Evolutionary conservation across 2,797 vertebrate species (phyloP), one percentile per base, ranked within the genome.

Genomic region (Capromys pilorides): DNA sequence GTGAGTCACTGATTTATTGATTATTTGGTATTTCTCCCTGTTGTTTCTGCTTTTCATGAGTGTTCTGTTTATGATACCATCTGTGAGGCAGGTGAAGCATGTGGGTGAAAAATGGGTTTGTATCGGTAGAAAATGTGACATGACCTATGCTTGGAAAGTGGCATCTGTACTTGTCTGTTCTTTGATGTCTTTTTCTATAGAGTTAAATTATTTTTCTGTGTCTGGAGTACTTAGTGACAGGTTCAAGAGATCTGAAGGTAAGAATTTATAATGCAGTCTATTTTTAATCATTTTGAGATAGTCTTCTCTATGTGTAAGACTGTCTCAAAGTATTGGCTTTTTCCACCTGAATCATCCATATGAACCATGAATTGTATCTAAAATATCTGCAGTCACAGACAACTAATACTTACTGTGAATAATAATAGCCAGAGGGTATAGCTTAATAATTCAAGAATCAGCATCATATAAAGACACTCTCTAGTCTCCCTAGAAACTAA

Each of bases 331-430:
- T 94, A 91, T 95, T 96, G 41, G 31, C 10, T 85, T 90, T 84
- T 83, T 73, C 33, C 45, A 33, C 22, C 80, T 82, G 90, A 96
- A 86, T 94, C 81, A 95, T 84, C 61, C 54, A 84, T 90, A 88
- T 84, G 90, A 97, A 88, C 89, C 39, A 84, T 86, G 89, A 94
- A 94, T 95, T 95, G 59, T 96, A 93, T 97, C 87, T 90, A 95
- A 96, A 96, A 86, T 94, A 97, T 92, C 84, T 95, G n/a, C 67
- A 94, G 87, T 96, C 69, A 78, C 82, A 92, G 93, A 66, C 81
- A 94, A 77, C 95, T 96, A 67, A 94, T 93, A 94, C 89, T 96
- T 97, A 93, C 73, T 96, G 96, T 93, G 95, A 96, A 96, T 96
- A 96, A 91, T 96, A 96, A 96, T 85, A 91, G 94, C 96, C 89